phyloP scores from a whole-genome alignment of 2,888 invertebrate species.

The Drosophila colorata region DNA sequence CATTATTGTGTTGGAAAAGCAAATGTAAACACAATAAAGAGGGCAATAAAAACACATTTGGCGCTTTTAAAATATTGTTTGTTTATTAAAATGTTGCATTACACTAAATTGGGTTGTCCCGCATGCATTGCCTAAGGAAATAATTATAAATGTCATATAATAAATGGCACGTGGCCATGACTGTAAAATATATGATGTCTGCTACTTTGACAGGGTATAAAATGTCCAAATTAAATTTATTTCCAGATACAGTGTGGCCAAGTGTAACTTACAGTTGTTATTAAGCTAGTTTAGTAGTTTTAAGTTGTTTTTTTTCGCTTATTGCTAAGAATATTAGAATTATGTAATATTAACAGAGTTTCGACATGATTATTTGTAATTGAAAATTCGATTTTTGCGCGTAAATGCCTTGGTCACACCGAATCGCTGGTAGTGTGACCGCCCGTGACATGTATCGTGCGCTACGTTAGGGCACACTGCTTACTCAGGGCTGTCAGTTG shows the following conservation, averaged over 20 bases:
- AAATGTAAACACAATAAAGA: conserved; percentile 12
- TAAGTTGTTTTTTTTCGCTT: not conserved
- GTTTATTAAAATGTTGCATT: conserved; percentile 34
- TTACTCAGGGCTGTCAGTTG: conserved; percentile 48
- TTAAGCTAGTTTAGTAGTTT: not conserved
- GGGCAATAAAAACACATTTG: conserved; percentile 39
- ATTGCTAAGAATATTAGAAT: conserved; percentile 15
- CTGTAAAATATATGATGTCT: not conserved
- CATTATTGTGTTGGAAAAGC: conserved; percentile 16
- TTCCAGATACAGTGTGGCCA: not conserved
- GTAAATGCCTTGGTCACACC: conserved; percentile 35
- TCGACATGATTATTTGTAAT: conserved; percentile 14
- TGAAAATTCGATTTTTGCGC: conserved; percentile 31
- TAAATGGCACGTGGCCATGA: conserved; percentile 3
- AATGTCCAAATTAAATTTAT: not conserved
- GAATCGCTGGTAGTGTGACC: conserved; percentile 24
- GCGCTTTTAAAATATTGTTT: conserved; percentile 13
- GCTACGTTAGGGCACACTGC: conserved; percentile 48
- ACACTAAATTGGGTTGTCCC: not conserved
- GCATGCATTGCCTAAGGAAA: conserved; percentile 4
- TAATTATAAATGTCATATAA: not conserved
- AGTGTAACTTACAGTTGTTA: not conserved
- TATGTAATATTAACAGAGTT: conserved; percentile 29
- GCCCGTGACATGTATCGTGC: conserved; percentile 1
- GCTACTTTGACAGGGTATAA: conserved; percentile 9